These are phyloP conservation scores for Hemicentrotus pulcherrimus DNA, from an alignment of 35 echinoderm and acorn worm species.

Conservation along the genomic window DNA sequence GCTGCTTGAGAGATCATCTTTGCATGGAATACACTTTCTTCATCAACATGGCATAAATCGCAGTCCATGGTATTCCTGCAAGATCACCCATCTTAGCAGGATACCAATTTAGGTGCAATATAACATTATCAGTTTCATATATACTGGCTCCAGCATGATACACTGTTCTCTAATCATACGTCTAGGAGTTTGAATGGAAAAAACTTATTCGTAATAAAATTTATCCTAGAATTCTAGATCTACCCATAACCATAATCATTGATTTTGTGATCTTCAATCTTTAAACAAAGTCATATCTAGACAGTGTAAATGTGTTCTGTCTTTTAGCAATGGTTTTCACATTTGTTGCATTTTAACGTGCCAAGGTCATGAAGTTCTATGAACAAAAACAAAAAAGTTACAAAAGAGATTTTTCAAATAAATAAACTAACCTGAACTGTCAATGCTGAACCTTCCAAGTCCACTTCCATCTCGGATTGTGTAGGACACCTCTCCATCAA, in stretches of 20 bases:
- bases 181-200: background rate
- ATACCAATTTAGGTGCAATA: background rate
- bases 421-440: slow-evolving; percentile 74
- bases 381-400: background rate
- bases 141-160: background rate
- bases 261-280: background rate
- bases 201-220: no score
- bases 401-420: background rate
- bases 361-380: background rate
- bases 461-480: slow-evolving; percentile 95
- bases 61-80: background rate
- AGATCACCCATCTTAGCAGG: background rate
- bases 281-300: background rate
- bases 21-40: background rate
- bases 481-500: slow-evolving; percentile 87
- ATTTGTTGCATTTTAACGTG: background rate
- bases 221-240: background rate
- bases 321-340: background rate
- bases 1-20: background rate
- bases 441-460: slow-evolving; percentile 91
- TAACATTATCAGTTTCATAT: background rate
- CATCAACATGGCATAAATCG: background rate
- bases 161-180: background rate
- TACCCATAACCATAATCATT: background rate
- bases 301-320: background rate